Evolutionary conservation across 2,888 invertebrate genomes (phyloP).

Genomic region (Sarcophaga subvicina): DNA sequence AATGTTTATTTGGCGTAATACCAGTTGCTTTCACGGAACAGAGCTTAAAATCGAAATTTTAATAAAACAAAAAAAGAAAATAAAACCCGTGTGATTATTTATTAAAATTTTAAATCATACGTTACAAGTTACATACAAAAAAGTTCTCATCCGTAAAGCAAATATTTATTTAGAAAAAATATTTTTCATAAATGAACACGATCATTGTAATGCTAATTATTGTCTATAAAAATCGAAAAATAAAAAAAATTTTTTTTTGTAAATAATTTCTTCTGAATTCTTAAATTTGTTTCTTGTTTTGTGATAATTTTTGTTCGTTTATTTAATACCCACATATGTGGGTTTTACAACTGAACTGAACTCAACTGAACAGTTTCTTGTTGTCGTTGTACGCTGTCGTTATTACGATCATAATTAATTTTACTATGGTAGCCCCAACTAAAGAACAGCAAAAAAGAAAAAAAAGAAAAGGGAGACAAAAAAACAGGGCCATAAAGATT

Average conservation of each 20-base stretch:
- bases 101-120: neutral
- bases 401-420: slow-evolving; percentile 75
- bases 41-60: neutral
- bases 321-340: slow-evolving; percentile 61
- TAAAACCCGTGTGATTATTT: neutral
- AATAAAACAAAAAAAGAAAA: neutral
- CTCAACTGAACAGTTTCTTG: neutral
- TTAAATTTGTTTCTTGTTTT: neutral
- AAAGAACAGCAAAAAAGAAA: slow-evolving; percentile 24
- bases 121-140: neutral
- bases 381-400: slow-evolving; percentile 47
- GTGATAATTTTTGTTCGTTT: neutral
- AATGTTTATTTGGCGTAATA: neutral
- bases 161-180: neutral
- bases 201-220: slow-evolving; percentile 34
- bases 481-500: slow-evolving; percentile 58
- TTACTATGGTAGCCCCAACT: slow-evolving; percentile 74
- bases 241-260: slow-evolving; percentile 32
- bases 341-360: slow-evolving; percentile 35
- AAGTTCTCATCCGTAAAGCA: neutral
- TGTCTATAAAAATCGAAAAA: neutral
- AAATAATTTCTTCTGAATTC: slow-evolving; percentile 17
- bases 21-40: neutral
- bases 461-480: slow-evolving; percentile 41
- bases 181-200: neutral